A percentile compares a stretch with the other conserved stretches of the same genome.
These are phyloP conservation scores for Ligdia adustata DNA, from an alignment of 2,888 invertebrate species.

Conservation along the genomic window DNA sequence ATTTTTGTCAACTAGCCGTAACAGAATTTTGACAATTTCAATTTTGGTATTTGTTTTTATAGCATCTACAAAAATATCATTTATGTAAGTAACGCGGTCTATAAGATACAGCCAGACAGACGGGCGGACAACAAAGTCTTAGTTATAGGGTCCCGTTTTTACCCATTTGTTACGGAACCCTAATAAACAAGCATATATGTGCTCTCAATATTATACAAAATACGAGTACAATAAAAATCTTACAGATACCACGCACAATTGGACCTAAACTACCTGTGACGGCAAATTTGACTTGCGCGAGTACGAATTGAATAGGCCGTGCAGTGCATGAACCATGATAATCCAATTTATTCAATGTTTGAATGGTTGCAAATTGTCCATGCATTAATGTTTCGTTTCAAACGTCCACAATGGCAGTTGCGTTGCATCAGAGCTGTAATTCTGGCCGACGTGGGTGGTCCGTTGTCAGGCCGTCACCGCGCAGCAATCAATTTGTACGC, in stretches of 20 bases:
- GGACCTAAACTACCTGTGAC: neutral
- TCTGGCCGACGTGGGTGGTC: slow-evolving; percentile 66
- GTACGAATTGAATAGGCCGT: slow-evolving; percentile 9
- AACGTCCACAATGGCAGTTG: slow-evolving; percentile 46
- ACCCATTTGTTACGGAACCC: too few species aligned
- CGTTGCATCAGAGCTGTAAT: slow-evolving; percentile 53
- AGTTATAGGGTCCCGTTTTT: too few species aligned
- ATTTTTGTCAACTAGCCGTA: too few species aligned
- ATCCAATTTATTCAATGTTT: slow-evolving; percentile 47
- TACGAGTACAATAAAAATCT: neutral
- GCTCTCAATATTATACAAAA: too few species aligned
- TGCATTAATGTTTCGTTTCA: slow-evolving; percentile 36
- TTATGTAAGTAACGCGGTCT: too few species aligned
- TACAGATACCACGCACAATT: neutral
- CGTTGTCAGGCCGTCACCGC: slow-evolving; percentile 68
- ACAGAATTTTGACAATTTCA: too few species aligned
- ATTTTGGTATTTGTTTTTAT: too few species aligned
- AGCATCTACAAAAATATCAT: too few species aligned
- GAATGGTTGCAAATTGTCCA: slow-evolving; percentile 51
- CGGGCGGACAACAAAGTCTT: too few species aligned
- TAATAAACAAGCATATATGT: too few species aligned
- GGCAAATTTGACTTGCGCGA: neutral
- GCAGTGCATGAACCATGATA: slow-evolving; percentile 35
- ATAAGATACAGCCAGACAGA: too few species aligned
- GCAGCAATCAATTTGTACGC: slow-evolving; percentile 80